Percentiles rank a stretch among this genome's conserved stretches.
Evolutionary conservation across 2,113 vertebrate genomes (phyloP).

Genomic region (Empidonax traillii): DNA sequence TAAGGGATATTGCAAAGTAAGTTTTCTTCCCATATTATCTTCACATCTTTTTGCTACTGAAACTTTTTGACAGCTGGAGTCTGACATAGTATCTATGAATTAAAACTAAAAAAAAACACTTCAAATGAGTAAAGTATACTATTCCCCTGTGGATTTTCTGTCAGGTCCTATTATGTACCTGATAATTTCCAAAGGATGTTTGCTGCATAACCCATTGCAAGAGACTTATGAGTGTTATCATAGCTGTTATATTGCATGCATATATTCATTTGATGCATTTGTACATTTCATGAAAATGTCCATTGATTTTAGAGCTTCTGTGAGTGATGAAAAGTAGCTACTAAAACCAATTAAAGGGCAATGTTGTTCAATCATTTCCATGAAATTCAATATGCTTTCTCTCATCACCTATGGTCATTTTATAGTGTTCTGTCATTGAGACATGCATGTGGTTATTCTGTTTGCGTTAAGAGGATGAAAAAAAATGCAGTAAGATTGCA

Average conservation of each 20-base stretch:
- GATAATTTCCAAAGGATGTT: background rate
- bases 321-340: background rate
- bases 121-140: background rate
- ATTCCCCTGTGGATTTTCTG: background rate
- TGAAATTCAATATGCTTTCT: background rate
- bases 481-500: background rate
- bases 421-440: background rate
- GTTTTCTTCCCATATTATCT: background rate
- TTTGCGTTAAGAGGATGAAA: background rate
- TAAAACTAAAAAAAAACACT: background rate
- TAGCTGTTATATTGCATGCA: background rate
- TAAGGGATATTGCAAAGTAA: background rate
- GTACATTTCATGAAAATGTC: background rate
- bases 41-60: background rate
- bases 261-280: background rate
- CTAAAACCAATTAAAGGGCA: background rate
- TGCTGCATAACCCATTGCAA: background rate
- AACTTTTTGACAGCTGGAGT: background rate
- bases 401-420: background rate
- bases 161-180: background rate
- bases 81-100: background rate
- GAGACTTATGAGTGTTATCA: background rate
- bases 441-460: background rate
- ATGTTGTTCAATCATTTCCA: background rate
- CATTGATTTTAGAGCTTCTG: background rate